phyloP scores from a whole-genome alignment of 2,888 invertebrate species.

The Nephrocerus scutellatus region DNA sequence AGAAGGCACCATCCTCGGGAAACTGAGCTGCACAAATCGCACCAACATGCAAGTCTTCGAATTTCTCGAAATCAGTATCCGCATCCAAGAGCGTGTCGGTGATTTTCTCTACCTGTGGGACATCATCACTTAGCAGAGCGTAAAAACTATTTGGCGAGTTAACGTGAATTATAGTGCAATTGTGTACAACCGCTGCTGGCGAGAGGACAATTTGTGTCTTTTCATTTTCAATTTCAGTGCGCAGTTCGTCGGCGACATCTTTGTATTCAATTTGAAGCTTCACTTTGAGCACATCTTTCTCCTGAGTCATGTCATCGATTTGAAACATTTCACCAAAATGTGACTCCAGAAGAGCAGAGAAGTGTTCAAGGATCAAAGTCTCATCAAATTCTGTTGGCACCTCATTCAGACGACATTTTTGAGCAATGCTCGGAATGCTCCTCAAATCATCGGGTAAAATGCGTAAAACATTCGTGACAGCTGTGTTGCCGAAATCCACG shows the following conservation, averaged over 20 bases:
- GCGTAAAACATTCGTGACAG: constrained; percentile 51
- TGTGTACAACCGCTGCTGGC: constrained; percentile 48
- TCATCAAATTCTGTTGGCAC: constrained; percentile 29
- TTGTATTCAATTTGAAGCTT: constrained; percentile 54
- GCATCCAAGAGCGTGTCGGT: constrained; percentile 40
- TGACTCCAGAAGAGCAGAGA: constrained; percentile 48
- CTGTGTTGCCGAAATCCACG: constrained; percentile 61
- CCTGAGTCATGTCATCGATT: constrained; percentile 45
- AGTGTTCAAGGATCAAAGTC: constrained; percentile 31
- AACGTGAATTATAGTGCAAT: constrained; percentile 61
- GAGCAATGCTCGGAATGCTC: constrained; percentile 38
- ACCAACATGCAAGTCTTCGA: constrained; percentile 45
- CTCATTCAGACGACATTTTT: constrained; percentile 32
- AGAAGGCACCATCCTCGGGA: constrained; percentile 77
- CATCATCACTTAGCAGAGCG: constrained; percentile 55
- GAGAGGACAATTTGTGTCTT: constrained; percentile 25
- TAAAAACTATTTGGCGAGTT: constrained; percentile 67
- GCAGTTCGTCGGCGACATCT: constrained; percentile 49
- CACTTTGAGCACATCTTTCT: constrained; percentile 53
- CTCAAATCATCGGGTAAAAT: constrained; percentile 54
- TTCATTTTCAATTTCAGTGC: constrained; percentile 27
- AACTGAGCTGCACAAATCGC: constrained; percentile 70
- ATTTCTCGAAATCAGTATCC: constrained; percentile 31
- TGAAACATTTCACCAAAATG: constrained; percentile 55
- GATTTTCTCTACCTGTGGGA: constrained; percentile 35